These are phyloP conservation scores for Drosophila asahinai DNA, from an alignment of 1,140 invertebrate species.

Conservation along the genomic window DNA sequence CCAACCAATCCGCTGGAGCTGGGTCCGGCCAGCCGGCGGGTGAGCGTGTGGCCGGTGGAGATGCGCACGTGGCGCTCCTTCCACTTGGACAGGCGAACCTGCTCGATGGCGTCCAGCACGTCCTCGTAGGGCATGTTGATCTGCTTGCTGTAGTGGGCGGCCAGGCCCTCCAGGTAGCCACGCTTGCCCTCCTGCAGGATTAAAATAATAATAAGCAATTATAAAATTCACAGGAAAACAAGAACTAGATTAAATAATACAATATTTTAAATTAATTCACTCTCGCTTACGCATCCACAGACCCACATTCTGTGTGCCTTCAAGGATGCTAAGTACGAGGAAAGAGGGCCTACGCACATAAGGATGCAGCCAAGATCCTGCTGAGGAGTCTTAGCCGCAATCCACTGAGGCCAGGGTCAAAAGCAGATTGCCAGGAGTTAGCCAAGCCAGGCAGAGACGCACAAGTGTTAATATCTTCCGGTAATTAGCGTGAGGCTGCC, in stretches of 20 bases:
- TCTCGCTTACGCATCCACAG: slow-evolving; percentile 4
- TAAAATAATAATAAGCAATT: background rate
- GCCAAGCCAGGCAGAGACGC: slow-evolving; percentile 29
- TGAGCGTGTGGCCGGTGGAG: slow-evolving; percentile 85
- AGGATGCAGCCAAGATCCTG: slow-evolving; percentile 2
- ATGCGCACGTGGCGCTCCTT: slow-evolving; percentile 88
- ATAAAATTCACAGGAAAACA: background rate
- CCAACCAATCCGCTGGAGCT: slow-evolving; percentile 63
- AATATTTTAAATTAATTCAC: background rate
- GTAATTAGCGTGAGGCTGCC: slow-evolving; percentile 75
- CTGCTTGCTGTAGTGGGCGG: slow-evolving; percentile 94
- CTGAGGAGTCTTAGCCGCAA: slow-evolving; percentile 16
- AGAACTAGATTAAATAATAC: background rate
- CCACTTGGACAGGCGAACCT: slow-evolving; percentile 89
- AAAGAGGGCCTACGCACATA: background rate
- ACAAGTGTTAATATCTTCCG: slow-evolving; percentile 81
- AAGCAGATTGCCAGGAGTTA: slow-evolving; percentile 4
- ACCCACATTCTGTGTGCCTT: background rate
- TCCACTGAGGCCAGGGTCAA: slow-evolving; percentile 63
- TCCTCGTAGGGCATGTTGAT: slow-evolving; percentile 95
- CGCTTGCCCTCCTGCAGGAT: slow-evolving; percentile 92
- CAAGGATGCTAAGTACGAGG: background rate
- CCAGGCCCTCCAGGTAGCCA: slow-evolving; percentile 94
- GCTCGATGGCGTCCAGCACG: slow-evolving; percentile 89
- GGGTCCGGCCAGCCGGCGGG: slow-evolving; percentile 55